phyloP scores from a whole-genome alignment of 2,797 vertebrate genomes.

The Somateria mollissima region DNA sequence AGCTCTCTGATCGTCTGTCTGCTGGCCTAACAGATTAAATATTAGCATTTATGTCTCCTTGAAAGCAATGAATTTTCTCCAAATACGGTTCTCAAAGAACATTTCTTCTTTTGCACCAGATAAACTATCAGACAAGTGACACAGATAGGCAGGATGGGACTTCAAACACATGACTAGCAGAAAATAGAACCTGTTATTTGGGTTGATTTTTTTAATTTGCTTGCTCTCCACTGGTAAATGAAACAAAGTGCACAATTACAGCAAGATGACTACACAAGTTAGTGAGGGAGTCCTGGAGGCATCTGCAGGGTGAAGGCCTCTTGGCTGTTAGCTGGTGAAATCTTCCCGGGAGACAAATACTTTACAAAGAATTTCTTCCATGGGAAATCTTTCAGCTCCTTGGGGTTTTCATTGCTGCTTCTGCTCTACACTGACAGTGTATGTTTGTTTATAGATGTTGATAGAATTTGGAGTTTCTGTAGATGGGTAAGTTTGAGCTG shows the following conservation, averaged over 20 bases:
- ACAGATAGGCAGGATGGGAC: neutral
- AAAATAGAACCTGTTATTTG: neutral
- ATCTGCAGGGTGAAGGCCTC: neutral
- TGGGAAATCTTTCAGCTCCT: neutral
- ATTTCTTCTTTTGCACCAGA: neutral
- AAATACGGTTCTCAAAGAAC: neutral
- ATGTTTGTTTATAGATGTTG: neutral
- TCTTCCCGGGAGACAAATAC: neutral
- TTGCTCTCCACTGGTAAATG: neutral
- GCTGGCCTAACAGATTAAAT: neutral
- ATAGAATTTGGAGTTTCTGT: slow-evolving; percentile 6
- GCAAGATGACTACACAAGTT: accelerated
- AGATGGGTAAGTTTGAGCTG: neutral
- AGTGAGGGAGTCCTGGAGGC: neutral
- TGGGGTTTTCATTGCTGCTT: neutral
- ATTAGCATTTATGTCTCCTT: neutral
- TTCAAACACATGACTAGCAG: neutral
- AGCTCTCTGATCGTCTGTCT: slow-evolving; percentile 11
- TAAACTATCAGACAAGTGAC: neutral
- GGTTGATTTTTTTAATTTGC: neutral
- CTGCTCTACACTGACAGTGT: neutral
- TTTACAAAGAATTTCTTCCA: neutral
- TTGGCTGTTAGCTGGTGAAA: neutral
- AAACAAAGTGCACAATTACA: neutral
- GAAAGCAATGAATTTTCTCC: neutral